Percentiles rank a stretch among this genome's conserved stretches.
These are phyloP conservation scores for Caenorhabditis sp. DNA, from an alignment of 2,888 invertebrate genomes.

Conservation along the genomic window DNA sequence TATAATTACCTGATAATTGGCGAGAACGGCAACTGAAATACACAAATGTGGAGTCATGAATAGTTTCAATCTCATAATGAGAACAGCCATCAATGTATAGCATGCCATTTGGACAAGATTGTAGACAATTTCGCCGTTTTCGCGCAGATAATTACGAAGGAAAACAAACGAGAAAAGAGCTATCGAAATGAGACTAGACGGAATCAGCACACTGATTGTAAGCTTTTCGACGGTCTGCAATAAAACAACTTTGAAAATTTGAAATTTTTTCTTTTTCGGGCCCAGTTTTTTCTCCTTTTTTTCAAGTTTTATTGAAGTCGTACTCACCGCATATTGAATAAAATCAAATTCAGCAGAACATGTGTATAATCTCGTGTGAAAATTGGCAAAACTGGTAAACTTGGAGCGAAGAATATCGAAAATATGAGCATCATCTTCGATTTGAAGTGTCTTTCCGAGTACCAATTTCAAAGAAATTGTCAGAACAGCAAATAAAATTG, in stretches of 20 bases:
- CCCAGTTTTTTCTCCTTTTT: no score
- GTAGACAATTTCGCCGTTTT: slow-evolving; percentile 73
- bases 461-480: slow-evolving; percentile 71
- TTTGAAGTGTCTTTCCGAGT: slow-evolving; percentile 68
- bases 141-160: slow-evolving; percentile 5
- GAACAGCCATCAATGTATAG: slow-evolving; percentile 80
- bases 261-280: no score
- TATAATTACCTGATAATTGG: slow-evolving; percentile 63
- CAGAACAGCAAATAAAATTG: slow-evolving; percentile 65
- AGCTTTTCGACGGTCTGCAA: slow-evolving; percentile 75
- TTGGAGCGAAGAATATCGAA: slow-evolving; percentile 80
- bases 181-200: slow-evolving; percentile 74
- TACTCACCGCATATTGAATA: slow-evolving; percentile 72
- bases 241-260: no score
- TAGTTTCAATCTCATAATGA: slow-evolving; percentile 83
- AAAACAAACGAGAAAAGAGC: slow-evolving; percentile 26
- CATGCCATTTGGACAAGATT: slow-evolving; percentile 80
- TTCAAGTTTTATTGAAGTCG: no score
- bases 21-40: slow-evolving; percentile 79
- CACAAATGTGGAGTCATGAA: slow-evolving; percentile 83
- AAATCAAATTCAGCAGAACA: slow-evolving; percentile 83
- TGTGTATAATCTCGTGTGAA: slow-evolving; percentile 82
- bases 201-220: slow-evolving; percentile 76
- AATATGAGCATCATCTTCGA: slow-evolving; percentile 77
- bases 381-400: slow-evolving; percentile 78